These are phyloP conservation scores for Anas platyrhynchos DNA, from an alignment of 2,113 vertebrate genomes.

Conservation along the genomic window DNA sequence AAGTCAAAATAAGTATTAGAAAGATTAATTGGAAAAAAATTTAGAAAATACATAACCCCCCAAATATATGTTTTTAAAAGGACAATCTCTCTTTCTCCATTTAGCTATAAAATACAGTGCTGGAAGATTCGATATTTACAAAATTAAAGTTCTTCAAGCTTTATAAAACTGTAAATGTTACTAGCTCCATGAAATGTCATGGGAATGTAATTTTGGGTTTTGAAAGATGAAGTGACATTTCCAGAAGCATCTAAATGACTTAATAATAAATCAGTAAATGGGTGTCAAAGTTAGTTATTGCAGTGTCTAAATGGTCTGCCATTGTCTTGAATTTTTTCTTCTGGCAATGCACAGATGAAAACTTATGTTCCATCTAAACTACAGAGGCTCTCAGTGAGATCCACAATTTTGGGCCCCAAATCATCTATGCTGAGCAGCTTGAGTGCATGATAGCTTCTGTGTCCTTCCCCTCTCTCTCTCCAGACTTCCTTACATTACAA, in stretches of 20 bases:
- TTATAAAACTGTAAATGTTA: slow-evolving; percentile 31
- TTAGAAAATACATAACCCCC: not conserved
- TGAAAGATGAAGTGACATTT: slow-evolving; percentile 43
- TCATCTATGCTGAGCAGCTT: not conserved
- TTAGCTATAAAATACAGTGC: not conserved
- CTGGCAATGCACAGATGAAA: not conserved
- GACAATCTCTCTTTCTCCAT: not conserved
- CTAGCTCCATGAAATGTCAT: not conserved
- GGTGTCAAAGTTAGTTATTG: slow-evolving; percentile 17
- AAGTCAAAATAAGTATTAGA: not conserved
- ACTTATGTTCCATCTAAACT: not conserved
- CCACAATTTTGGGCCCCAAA: not conserved
- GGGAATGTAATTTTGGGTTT: slow-evolving; percentile 28
- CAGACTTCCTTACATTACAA: not conserved
- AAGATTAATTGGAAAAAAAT: not conserved
- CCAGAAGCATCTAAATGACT: not conserved
- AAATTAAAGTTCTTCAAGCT: not conserved
- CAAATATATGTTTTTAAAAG: not conserved
- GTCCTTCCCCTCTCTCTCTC: not conserved
- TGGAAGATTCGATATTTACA: not conserved
- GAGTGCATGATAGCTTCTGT: not conserved
- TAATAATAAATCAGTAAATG: slow-evolving; percentile 25
- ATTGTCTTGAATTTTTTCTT: not conserved
- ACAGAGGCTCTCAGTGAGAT: not conserved
- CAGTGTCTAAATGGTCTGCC: not conserved